Evolutionary conservation across 2,888 invertebrate species (phyloP), one percentile per base, ranked within the genome.

Genomic region (Chrysomela aeneicollis): DNA sequence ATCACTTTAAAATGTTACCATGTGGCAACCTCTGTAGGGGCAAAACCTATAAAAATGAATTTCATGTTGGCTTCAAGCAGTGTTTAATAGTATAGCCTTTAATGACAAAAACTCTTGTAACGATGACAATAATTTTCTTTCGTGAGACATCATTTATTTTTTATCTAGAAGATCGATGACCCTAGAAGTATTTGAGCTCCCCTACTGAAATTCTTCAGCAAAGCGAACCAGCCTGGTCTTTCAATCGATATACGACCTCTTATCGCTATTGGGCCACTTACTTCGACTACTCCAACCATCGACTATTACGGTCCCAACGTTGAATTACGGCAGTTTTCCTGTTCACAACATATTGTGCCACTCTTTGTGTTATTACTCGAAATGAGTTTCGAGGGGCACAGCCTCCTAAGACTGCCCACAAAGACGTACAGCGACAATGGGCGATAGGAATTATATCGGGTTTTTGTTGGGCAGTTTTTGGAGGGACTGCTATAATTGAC

Each of bases 351-450:
- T 74, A 26, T 26, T 6, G 73, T 75, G 73, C 73, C 72, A 74
- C 72, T 76, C 71, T 62, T 66, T 70, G 68, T 72, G 74, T 75
- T 76, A 75, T 74, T 75, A 72, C 74, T 67, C 64, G 70, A 71
- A 76, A 77, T 73, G 74, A 73, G 76, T 73, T 74, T 75, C 73
- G 72, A 73, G 63, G 72, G 72, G 21, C 74, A 73, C 71, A 71
- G 73, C 73, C 71, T 71, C 70, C 71, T n/a, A n/a, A n/a, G 72
- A 71, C 70, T 67, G 69, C 70, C 71, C 70, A 37, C 55, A 71
- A 75, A 69, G 70, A 72, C 69, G 71, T 64, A 67, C 67, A 52
- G 70, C 71, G 63, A 69, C 71, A 72, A 73, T 71, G 59, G 70
- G 68, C 65, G 72, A 71, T 70, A 72, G 66, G 71, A 71, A 73